Evolutionary conservation across 2,797 vertebrate genomes (phyloP).

Genomic region (Antrozous pallidus): DNA sequence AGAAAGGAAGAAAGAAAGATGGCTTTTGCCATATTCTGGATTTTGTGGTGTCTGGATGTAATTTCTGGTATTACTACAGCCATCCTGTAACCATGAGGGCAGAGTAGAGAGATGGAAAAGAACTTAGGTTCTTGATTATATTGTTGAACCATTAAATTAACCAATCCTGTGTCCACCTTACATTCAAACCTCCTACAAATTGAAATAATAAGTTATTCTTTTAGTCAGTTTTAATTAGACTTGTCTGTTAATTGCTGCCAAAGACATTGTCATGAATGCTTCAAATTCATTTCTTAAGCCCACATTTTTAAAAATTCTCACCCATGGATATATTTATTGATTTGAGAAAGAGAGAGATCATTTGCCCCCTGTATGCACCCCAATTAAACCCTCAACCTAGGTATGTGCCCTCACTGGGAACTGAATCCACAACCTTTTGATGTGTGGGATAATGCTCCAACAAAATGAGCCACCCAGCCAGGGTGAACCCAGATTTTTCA

Average conservation of each 20-base stretch:
- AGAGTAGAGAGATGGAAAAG: background rate
- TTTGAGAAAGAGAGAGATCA: background rate
- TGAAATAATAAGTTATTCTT: background rate
- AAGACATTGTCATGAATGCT: background rate
- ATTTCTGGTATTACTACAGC: background rate
- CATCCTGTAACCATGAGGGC: background rate
- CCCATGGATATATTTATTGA: background rate
- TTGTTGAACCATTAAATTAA: background rate
- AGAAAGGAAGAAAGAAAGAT: background rate
- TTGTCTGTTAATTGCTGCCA: background rate
- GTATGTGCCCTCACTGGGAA: background rate
- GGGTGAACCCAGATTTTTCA: background rate
- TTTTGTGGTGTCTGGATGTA: background rate
- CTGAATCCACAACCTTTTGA: background rate
- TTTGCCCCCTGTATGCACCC: background rate
- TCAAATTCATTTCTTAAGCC: conserved; percentile 28
- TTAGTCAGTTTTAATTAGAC: background rate
- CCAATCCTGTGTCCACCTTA: background rate
- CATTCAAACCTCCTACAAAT: background rate
- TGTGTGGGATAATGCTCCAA: background rate
- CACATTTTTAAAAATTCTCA: background rate
- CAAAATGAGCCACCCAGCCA: background rate
- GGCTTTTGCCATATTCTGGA: background rate
- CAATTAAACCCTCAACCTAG: too few species aligned
- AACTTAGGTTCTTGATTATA: background rate